A percentile compares a stretch with the other conserved stretches of the same genome.
phyloP scores from a whole-genome alignment of 2,888 invertebrate species.

The Leucozona laternaria region DNA sequence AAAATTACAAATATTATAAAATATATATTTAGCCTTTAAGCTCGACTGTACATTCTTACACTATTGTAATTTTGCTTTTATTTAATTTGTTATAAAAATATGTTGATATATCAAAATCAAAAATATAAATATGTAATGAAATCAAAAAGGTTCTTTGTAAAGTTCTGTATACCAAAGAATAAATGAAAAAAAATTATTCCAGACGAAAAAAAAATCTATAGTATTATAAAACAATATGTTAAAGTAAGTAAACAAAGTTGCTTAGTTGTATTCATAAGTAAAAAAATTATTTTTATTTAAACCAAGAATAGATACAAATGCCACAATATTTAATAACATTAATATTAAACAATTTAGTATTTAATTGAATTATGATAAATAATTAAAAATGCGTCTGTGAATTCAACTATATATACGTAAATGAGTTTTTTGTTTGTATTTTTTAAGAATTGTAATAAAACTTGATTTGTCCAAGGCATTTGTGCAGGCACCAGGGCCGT shows the following conservation, averaged over 20 bases:
- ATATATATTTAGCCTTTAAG: slow-evolving; percentile 29
- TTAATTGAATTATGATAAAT: slow-evolving; percentile 36
- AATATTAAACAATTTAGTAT: slow-evolving; percentile 17
- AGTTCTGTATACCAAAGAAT: slow-evolving; percentile 70
- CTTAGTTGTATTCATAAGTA: slow-evolving; percentile 11
- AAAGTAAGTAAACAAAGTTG: background rate
- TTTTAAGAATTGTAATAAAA: too few relatives aligned
- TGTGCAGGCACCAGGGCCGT: too few relatives aligned
- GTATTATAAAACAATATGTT: background rate
- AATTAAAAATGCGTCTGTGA: too few relatives aligned
- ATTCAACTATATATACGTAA: background rate
- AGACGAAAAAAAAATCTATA: slow-evolving; percentile 5
- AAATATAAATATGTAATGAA: slow-evolving; percentile 3
- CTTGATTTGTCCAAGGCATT: too few relatives aligned
- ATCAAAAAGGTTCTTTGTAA: slow-evolving; percentile 46
- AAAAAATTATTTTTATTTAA: slow-evolving; percentile 12
- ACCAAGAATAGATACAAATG: too few relatives aligned
- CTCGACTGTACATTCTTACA: slow-evolving; percentile 60
- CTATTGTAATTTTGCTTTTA: background rate
- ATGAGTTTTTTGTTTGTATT: background rate
- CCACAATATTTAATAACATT: slow-evolving; percentile 62
- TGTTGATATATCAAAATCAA: slow-evolving; percentile 20
- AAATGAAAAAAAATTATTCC: slow-evolving; percentile 55
- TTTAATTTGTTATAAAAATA: slow-evolving; percentile 30
- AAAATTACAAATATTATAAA: background rate